These are phyloP conservation scores for Calcarius lapponicus DNA, from an alignment of 2,797 vertebrate genomes.

Conservation along the genomic window DNA sequence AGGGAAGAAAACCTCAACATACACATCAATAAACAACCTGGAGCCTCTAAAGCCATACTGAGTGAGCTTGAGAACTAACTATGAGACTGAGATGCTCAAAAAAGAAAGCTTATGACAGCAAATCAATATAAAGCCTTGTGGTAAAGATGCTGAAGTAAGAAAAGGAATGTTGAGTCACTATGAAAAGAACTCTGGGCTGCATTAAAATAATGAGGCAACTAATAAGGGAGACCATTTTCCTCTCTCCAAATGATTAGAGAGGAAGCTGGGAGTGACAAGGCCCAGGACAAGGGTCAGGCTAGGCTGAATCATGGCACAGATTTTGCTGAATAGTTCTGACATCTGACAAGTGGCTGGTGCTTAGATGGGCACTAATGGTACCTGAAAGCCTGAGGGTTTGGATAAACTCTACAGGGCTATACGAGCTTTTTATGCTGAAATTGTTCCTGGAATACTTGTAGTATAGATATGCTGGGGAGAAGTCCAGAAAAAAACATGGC, in stretches of 20 bases:
- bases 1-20: constrained; percentile 39
- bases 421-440: not conserved
- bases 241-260: not conserved
- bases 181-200: not conserved
- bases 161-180: not conserved
- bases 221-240: not conserved
- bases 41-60: constrained; percentile 19
- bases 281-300: not conserved
- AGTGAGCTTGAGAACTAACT: constrained; percentile 23
- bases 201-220: not conserved
- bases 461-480: not conserved
- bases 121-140: constrained; percentile 51
- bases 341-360: not conserved
- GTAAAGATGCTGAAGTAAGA: constrained; percentile 37
- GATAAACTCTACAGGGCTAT: not conserved
- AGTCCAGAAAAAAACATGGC: not conserved
- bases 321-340: not conserved
- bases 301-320: not conserved
- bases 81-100: constrained; percentile 10
- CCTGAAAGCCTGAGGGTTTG: not conserved
- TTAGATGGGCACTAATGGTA: not conserved
- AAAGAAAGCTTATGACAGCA: constrained; percentile 39
- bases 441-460: not conserved
- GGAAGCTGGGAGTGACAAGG: not conserved
- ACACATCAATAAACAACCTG: constrained; percentile 46